phyloP scores from a whole-genome alignment of 2,113 vertebrate species.

The Antechinus flavipes region DNA sequence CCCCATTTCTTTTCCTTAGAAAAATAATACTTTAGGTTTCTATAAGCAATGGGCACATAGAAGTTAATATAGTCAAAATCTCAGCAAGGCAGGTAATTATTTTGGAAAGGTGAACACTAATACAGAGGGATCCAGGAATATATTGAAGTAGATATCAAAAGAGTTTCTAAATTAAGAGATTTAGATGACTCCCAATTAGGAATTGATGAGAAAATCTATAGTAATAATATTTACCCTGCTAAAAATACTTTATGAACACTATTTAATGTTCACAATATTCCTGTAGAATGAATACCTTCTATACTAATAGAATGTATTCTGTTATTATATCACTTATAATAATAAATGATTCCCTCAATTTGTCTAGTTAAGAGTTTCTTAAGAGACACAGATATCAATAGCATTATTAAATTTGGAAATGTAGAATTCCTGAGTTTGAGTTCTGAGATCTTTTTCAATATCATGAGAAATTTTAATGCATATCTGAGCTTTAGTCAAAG shows the following conservation, averaged over 20 bases:
- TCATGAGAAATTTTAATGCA: background rate
- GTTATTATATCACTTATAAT: no score
- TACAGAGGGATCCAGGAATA: slow-evolving; percentile 43
- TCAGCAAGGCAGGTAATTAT: slow-evolving; percentile 20
- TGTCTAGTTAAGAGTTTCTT: slow-evolving; percentile 19
- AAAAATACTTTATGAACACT: slow-evolving; percentile 50
- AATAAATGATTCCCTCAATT: slow-evolving; percentile 53
- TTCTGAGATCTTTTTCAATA: background rate
- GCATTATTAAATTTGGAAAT: background rate
- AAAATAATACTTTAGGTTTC: background rate
- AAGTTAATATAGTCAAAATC: background rate
- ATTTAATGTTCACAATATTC: slow-evolving; percentile 60
- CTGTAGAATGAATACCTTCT: background rate
- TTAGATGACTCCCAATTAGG: slow-evolving; percentile 61
- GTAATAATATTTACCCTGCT: slow-evolving; percentile 63
- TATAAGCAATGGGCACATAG: background rate
- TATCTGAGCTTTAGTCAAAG: fast-evolving
- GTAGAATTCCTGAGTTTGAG: background rate
- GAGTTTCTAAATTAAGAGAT: slow-evolving; percentile 35
- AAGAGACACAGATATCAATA: background rate
- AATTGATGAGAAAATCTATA: slow-evolving; percentile 16
- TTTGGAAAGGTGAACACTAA: background rate
- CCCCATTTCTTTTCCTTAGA: background rate
- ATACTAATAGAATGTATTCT: no score
- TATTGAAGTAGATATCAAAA: slow-evolving; percentile 25